Evolutionary conservation across 2,113 vertebrate species (phyloP), one percentile per base, ranked within the genome.

Genomic region (Stegastes partitus): DNA sequence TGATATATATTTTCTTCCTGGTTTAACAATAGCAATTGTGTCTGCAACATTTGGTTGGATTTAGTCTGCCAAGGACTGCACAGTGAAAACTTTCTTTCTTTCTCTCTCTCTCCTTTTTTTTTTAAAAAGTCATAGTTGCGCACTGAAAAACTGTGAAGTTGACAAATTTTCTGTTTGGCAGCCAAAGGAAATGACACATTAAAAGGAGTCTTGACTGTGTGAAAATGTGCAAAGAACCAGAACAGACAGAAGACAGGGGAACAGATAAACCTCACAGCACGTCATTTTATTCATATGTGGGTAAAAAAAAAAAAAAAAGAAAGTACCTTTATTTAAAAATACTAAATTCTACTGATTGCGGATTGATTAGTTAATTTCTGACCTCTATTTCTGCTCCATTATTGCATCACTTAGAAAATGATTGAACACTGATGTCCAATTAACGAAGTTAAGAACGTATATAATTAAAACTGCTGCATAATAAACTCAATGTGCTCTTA

Each of bases 91-190:
- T 57, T 74, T 1, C 49, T 50, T 8, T 19, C 42, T 45, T 2
- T 19, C n/a, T n/a, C n/a, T n/a, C n/a, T n/a, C n/a, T n/a, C n/a
- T 74, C 1, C 49, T 50, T 8, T 19, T 50, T 45, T 2, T 19
- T 21, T 68, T 68, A 44, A n/a, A n/a, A n/a, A n/a, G 21, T 58
- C 22, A 47, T 74, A 62, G 66, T 55, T 62, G 10, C 16, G 34
- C 50, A 64, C 34, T 42, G 53, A 75, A 39, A 64, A 71, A 56
- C 63, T 69, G 70, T 79, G 62, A 81, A 74, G 25, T 26, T 73
- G n/a, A 64, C 51, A 59, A 55, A 28, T 73, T 76, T 66, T 61
- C 12, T 88, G 21, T 51, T 68, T 61, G 12, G 31, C 61, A 50
- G 19, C 58, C 53, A 68, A 51, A 58, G 34, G 44, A 85, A 85